Conservation (phyloP, 2,888 invertebrate species). For the Rotaria socialis region DNA sequence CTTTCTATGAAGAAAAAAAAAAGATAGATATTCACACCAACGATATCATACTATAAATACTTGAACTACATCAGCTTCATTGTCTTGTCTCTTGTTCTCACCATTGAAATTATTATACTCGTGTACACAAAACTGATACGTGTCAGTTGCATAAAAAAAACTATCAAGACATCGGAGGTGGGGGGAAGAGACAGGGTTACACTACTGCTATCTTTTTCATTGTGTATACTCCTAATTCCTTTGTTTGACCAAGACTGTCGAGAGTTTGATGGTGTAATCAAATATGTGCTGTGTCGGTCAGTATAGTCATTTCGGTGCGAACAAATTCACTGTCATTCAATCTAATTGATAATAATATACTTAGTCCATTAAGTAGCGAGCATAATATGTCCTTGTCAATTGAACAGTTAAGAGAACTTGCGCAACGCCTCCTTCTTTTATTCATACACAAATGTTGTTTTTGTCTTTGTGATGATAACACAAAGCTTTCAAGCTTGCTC, state of each 20-base stretch:
- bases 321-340: conserved; percentile 17
- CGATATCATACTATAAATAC: neutral
- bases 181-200: neutral
- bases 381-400: neutral
- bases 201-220: neutral
- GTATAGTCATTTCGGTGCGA: neutral
- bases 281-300: neutral
- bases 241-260: conserved; percentile 12
- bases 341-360: conserved; percentile 8
- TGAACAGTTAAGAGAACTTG: neutral
- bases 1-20: neutral
- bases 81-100: neutral
- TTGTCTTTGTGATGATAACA: neutral
- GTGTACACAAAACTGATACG: neutral
- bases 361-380: neutral
- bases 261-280: neutral
- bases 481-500: neutral
- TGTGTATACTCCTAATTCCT: conserved; percentile 9
- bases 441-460: neutral
- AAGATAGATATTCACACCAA: neutral
- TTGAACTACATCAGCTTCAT: neutral
- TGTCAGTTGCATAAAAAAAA: neutral
- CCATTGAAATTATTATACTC: neutral
- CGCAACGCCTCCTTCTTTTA: neutral
- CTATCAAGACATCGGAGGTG: neutral